Evolutionary conservation across 1,140 invertebrate species (phyloP).

Genomic region (Caenorhabditis briggsae): DNA sequence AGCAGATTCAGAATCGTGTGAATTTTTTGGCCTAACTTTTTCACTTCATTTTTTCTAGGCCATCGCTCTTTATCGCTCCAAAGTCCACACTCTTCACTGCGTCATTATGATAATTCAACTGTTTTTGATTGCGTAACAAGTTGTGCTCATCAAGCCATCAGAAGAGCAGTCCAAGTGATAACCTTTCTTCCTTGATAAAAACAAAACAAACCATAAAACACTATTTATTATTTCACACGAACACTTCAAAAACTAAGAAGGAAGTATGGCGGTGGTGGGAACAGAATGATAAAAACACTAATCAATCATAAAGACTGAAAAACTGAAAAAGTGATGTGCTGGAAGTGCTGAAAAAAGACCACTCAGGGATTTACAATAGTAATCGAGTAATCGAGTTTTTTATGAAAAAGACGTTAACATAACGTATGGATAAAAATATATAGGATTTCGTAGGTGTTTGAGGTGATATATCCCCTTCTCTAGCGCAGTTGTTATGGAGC

Average conservation of each 20-base stretch:
- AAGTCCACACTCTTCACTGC: slow-evolving; percentile 1
- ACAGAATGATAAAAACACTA: slow-evolving; percentile 23
- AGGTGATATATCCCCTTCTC: slow-evolving; percentile 95
- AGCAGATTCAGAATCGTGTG: too few relatives aligned
- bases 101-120: background rate
- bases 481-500: slow-evolving; percentile 99
- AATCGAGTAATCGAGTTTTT: background rate
- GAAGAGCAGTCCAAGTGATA: too few relatives aligned
- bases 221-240: slow-evolving; percentile 35
- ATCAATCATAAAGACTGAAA: slow-evolving; percentile 23
- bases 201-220: slow-evolving; percentile 41
- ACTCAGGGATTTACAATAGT: background rate
- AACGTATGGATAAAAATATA: slow-evolving; percentile 6
- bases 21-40: background rate
- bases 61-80: background rate
- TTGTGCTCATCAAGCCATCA: background rate
- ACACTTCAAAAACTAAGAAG: background rate
- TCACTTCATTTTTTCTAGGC: background rate
- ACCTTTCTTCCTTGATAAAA: too few relatives aligned
- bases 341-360: background rate
- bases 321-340: background rate
- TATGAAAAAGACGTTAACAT: slow-evolving; percentile 21
- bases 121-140: background rate
- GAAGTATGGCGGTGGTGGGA: background rate
- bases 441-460: slow-evolving; percentile 86